phyloP scores from a whole-genome alignment of 1,140 invertebrate species.

The Drosophila sp. region DNA sequence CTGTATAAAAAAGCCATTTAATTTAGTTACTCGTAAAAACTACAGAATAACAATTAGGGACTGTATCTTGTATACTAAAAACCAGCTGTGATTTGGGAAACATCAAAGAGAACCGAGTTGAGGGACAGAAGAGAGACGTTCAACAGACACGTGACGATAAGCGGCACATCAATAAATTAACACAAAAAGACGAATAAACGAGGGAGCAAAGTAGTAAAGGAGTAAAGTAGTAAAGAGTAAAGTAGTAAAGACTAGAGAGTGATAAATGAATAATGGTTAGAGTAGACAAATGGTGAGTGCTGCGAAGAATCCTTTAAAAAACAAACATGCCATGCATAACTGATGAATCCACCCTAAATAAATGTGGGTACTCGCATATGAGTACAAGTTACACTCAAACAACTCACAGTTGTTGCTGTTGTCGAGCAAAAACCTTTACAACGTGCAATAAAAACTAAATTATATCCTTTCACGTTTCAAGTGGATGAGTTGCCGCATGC shows the following conservation, averaged over 20 bases:
- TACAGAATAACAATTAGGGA: neutral
- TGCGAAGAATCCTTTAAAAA: slow-evolving; percentile 64
- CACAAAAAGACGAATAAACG: slow-evolving; percentile 34
- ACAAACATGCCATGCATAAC: slow-evolving; percentile 73
- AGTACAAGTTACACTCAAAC: slow-evolving; percentile 3
- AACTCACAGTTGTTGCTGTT: neutral
- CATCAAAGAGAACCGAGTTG: slow-evolving; percentile 44
- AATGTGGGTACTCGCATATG: neutral
- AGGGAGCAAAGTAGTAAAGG: slow-evolving; percentile 30
- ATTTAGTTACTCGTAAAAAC: slow-evolving; percentile 36
- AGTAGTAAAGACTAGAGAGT: slow-evolving; percentile 18
- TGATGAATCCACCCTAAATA: slow-evolving; percentile 57
- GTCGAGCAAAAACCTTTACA: slow-evolving; percentile 44
- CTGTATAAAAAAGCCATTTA: slow-evolving; percentile 9
- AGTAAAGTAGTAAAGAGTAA: slow-evolving; percentile 30
- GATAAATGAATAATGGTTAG: neutral
- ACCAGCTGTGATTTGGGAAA: slow-evolving; percentile 38
- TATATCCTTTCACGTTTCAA: slow-evolving; percentile 78
- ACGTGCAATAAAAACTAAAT: slow-evolving; percentile 79
- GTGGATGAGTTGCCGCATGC: slow-evolving; percentile 44
- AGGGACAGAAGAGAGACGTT: neutral
- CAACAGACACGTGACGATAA: slow-evolving; percentile 55
- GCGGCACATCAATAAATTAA: slow-evolving; percentile 67
- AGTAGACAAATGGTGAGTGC: slow-evolving; percentile 31
- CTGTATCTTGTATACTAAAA: slow-evolving; percentile 12